phyloP scores from a whole-genome alignment of 2,797 vertebrate species.

The Cetoscarus ocellatus region DNA sequence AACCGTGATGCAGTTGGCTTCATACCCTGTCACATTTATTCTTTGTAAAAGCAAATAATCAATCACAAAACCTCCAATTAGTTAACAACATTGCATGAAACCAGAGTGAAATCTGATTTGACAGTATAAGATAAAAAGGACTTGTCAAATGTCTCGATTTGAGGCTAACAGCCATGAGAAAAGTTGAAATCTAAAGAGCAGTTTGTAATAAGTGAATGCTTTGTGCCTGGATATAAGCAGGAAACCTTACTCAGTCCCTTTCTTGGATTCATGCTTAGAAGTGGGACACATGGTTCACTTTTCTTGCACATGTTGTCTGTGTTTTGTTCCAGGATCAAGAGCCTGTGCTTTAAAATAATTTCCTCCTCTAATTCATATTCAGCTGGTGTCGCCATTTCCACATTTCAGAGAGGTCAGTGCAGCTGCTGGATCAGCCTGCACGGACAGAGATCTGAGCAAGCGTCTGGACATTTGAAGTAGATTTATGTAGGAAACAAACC shows the following conservation, averaged over 20 bases:
- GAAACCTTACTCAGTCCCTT: not conserved
- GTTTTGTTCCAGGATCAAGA: not conserved
- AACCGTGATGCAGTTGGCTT: too few species aligned
- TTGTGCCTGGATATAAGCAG: not conserved
- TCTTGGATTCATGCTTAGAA: conserved; percentile 9
- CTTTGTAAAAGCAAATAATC: too few species aligned
- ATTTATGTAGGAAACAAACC: conserved; percentile 68
- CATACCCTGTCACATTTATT: too few species aligned
- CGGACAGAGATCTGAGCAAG: conserved; percentile 57
- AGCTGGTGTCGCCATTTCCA: conserved; percentile 4
- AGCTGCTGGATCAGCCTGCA: conserved; percentile 23
- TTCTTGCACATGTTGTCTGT: conserved; percentile 8
- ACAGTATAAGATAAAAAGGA: too few species aligned
- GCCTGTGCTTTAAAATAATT: not conserved
- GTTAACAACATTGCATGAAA: too few species aligned
- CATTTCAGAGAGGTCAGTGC: conserved; percentile 35
- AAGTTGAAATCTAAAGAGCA: not conserved
- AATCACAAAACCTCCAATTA: too few species aligned
- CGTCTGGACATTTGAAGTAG: conserved; percentile 36
- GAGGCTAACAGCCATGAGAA: not conserved
- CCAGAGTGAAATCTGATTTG: too few species aligned
- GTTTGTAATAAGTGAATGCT: not conserved
- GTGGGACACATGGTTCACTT: conserved; percentile 4
- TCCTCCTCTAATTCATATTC: not conserved
- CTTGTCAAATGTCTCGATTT: too few species aligned